These are phyloP conservation scores for Tenrec ecaudatus DNA, from an alignment of 2,113 vertebrate genomes.

Conservation along the genomic window DNA sequence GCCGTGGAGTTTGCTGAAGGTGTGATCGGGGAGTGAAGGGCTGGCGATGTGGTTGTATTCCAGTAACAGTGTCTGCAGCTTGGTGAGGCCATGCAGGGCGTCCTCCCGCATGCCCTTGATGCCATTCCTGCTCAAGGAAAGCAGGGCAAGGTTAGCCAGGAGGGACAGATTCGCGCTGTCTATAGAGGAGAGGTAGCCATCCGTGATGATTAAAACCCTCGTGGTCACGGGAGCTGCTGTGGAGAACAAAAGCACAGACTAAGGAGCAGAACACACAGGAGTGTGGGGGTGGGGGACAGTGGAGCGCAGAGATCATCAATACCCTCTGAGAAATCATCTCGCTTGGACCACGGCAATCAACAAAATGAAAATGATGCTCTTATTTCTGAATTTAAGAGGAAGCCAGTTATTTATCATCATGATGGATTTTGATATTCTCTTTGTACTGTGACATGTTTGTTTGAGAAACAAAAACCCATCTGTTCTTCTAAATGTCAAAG, in stretches of 20 bases:
- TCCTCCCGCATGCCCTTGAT: conserved; percentile 83
- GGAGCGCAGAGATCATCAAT: not conserved
- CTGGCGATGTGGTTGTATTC: conserved; percentile 88
- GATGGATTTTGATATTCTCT: conserved; percentile 49
- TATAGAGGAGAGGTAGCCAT: conserved; percentile 85
- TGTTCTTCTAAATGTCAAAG: conserved; percentile 53
- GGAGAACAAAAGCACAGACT: conserved; percentile 61
- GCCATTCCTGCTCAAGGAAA: conserved; percentile 88
- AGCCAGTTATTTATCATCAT: conserved; percentile 21
- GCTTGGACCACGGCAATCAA: conserved; percentile 18
- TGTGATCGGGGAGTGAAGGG: conserved; percentile 82
- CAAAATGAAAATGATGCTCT: conserved; percentile 21
- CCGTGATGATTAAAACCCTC: conserved; percentile 86
- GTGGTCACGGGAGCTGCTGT: conserved; percentile 85
- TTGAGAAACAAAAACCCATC: conserved; percentile 67
- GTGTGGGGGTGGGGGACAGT: too few species aligned
- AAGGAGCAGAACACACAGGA: not conserved
- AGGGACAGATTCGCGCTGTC: conserved; percentile 83
- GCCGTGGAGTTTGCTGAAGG: conserved; percentile 84
- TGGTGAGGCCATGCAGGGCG: conserved; percentile 85
- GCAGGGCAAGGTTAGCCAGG: conserved; percentile 86
- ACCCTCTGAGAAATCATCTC: not conserved
- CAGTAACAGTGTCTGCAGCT: conserved; percentile 85
- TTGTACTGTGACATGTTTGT: conserved; percentile 29
- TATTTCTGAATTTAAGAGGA: conserved; percentile 29